Conservation (phyloP, 2,113 vertebrate genomes). For the Plotosus lineatus region DNA sequence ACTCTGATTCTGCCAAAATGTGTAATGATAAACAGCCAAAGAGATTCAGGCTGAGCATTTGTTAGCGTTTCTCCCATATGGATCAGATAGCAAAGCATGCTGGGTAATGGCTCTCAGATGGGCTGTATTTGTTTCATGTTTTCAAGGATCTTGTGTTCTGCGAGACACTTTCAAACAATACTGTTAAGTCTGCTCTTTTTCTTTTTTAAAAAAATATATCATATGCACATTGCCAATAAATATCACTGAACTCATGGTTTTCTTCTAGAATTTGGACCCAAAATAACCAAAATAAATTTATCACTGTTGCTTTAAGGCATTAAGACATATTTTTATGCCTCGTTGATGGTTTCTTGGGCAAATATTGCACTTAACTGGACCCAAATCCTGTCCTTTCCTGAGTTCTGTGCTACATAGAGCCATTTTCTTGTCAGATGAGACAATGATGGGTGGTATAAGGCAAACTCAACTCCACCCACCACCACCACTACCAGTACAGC, state of each 20-base stretch:
- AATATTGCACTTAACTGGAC: not conserved
- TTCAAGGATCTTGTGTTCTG: slow-evolving; percentile 8
- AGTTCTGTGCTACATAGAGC: slow-evolving; percentile 35
- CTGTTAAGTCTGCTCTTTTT: not conserved
- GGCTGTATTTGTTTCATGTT: slow-evolving; percentile 24
- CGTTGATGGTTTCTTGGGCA: not conserved
- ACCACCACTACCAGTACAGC: too few relatives aligned
- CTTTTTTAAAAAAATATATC: too few relatives aligned
- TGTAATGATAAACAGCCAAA: slow-evolving; percentile 56
- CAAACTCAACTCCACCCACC: too few relatives aligned
- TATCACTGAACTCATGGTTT: not conserved
- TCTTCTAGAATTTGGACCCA: not conserved
- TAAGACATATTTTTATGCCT: not conserved
- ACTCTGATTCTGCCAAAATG: slow-evolving; percentile 49
- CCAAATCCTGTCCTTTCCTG: not conserved
- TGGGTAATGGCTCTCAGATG: slow-evolving; percentile 58
- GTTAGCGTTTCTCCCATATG: slow-evolving; percentile 54
- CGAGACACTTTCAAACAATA: slow-evolving; percentile 23
- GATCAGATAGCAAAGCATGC: slow-evolving; percentile 47
- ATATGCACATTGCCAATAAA: not conserved
- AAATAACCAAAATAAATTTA: not conserved
- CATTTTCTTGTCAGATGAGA: slow-evolving; percentile 23
- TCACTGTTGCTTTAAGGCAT: not conserved
- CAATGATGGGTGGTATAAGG: slow-evolving; percentile 11
- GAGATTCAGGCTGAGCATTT: slow-evolving; percentile 32